A percentile compares a stretch with the other conserved stretches of the same genome.
Evolutionary conservation across 2,113 vertebrate species (phyloP).

Genomic region (Dolichotis patagonum): DNA sequence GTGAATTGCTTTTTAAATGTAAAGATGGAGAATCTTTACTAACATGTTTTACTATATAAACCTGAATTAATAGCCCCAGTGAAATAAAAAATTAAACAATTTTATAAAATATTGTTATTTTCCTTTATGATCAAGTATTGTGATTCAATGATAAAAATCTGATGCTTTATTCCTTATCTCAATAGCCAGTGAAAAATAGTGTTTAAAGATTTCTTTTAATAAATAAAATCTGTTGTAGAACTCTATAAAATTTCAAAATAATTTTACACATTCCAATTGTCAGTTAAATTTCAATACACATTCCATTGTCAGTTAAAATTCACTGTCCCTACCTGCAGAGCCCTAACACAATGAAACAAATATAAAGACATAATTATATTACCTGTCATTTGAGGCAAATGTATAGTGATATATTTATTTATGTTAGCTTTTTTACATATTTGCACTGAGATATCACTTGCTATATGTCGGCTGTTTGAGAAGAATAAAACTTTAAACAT

Average conservation of each 20-base stretch:
- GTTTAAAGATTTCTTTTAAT: neutral
- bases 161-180: neutral
- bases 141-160: neutral
- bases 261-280: neutral
- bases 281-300: neutral
- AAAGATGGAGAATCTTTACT: constrained; percentile 10
- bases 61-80: neutral
- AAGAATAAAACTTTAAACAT: neutral
- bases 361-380: neutral
- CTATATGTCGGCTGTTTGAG: neutral
- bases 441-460: neutral
- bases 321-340: neutral
- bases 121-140: constrained; percentile 15
- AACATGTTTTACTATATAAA: constrained; percentile 10
- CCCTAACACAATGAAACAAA: neutral
- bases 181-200: neutral
- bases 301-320: neutral
- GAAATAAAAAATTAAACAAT: neutral
- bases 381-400: neutral
- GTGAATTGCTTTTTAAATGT: neutral
- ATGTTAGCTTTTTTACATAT: neutral
- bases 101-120: constrained; percentile 25
- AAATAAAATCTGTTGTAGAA: neutral
- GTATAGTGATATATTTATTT: neutral
- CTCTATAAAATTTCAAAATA: neutral